Base-by-base conservation (phyloP, 2,888 invertebrate genomes). In the Hyppa rectilinea region DNA sequence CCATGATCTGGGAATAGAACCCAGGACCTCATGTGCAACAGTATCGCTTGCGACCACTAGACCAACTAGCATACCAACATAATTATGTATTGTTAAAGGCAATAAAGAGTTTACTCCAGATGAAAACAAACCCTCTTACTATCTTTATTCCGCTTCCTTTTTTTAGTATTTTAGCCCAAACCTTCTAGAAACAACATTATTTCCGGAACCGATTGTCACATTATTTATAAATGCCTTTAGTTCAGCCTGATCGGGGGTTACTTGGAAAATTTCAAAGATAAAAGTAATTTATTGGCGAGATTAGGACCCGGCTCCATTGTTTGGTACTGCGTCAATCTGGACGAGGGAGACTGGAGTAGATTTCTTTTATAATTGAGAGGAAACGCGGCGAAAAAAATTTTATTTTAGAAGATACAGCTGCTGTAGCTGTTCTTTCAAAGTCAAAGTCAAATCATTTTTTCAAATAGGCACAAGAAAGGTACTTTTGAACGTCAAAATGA, bases 251-350 rank as follows among this genome's bases (percentile, higher is more conserved):
- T 66, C 62, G 60, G 62, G 45, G 64, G 67, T 62, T 68, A 65
- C 79, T 82, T 66, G 52, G 82, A 56, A 55, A 71, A 76, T 73
- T 71, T 75, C 65, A 29, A 34, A 82, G 81, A 82, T 84, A 85
- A 85, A 83, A 78, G 83, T 82, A 94, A 95, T 95, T 95, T 95
- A 95, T 93, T 93, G 94, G 89, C 84, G 58, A 93, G 95, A 95
- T 95, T 94, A 94, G 92, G 83, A 82, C 62, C 14, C 14, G 23
- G 31, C 10, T 45, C 68, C 68, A 56, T 76, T 72, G 50, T 76
- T 50, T 72, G 50, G 49, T 36, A 2, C 56, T 76, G 31, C 23
- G 72, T 72, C 72, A 76, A 72, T 68, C 69, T 45, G 43, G 50
- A 26, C 31, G 12, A 31, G 43, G 12, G 20, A 17, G 38, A 45